Evolutionary conservation across 2,113 vertebrate genomes (phyloP), one percentile per base, ranked within the genome.

Genomic region (Aix galericulata): DNA sequence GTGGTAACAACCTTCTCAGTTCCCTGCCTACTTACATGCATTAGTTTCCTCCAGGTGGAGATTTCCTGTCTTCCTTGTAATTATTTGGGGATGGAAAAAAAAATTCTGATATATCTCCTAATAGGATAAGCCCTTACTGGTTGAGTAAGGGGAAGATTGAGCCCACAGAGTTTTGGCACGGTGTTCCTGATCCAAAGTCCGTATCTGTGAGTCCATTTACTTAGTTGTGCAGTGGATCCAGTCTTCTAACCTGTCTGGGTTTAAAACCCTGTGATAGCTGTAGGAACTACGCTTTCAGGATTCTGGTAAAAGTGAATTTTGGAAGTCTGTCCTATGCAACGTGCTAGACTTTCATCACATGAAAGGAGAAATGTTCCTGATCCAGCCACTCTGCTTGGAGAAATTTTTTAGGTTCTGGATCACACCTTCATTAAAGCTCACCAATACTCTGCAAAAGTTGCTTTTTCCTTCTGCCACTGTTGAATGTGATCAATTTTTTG

Each of bases 51-150:
- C 74, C n/a, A 52, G 59, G 22, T 40, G 59, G 36, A 85, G 50
- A 79, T 82, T 93, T 94, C 76, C 21, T 34, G 8, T 82, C 40
- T 91, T 88, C 31, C 67, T 89, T 85, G 25, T 76, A 89, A 82
- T 68, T 88, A 53, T 60, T 58, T 6, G 10, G 17, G 31, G 9
- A 62, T 67, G 25, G 83, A 36, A 78, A 84, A 82, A 81, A 62
- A 67, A 31, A 6, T 68, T 22, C 10, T 4, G 11, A 40, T 88
- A 62, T 0, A 0, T 63, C 36, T 50, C 58, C 81, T 55, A 50
- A 53, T 34, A 81, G 42, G 64, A 59, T 67, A 77, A 15, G 7
- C 36, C 8, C 32, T 44, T 68, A 6, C 38, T 40, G 25, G 38
- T 2, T 62, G 40, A 67, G 5, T 60, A 73, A 85, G 60, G n/a